Base-by-base conservation (phyloP, 2,113 vertebrate species). In the Saccopteryx leptura region DNA sequence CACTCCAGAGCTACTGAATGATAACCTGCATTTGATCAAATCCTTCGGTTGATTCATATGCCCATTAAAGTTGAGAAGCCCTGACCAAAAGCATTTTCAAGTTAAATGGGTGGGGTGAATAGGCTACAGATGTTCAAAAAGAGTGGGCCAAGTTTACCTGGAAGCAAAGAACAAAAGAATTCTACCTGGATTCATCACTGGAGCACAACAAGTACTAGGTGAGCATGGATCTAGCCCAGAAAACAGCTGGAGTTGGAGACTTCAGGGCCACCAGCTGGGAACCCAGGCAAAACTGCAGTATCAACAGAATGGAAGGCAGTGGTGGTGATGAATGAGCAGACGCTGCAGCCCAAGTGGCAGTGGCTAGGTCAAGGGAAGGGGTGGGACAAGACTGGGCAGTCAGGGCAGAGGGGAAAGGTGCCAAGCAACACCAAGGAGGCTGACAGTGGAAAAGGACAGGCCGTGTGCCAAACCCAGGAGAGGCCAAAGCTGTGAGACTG, bases 401-500 rank as follows among this genome's bases (percentile, higher is more conserved):
- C 19, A 1, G 0, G 39, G 33, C 50, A 26, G 80, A 90, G 69
- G 52, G 89, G 26, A 18, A 92, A 54, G 31, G 28, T 54, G 78
- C 88, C 95, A 84, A 46, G 90, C 52, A 28, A 65, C 18, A 1
- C 50, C 68, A 90, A 85, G 71, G 84, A 93, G 63, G 76, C 79
- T 80, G 58, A 93, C 78, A 66, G 46, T 80, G 60, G 78, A 93
- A 85, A 97, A 90, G 76, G 60, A 88, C 68, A 93, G 97, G 76
- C 75, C 10, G 1, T 23, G 46, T 52, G 95, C 96, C 96, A 92
- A 93, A 61, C 33, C 61, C 58, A 28, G 76, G 83, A 50, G 56
- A 56, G 48, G 94, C 94, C 89, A 94, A 82, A 48, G 76, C 82
- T 79, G 61, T 46, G 76, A 94, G 90, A 93, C 91, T 94, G 94